These are phyloP conservation scores for Harlomillsia oculata DNA, from an alignment of 1,140 invertebrate genomes.

Conservation along the genomic window DNA sequence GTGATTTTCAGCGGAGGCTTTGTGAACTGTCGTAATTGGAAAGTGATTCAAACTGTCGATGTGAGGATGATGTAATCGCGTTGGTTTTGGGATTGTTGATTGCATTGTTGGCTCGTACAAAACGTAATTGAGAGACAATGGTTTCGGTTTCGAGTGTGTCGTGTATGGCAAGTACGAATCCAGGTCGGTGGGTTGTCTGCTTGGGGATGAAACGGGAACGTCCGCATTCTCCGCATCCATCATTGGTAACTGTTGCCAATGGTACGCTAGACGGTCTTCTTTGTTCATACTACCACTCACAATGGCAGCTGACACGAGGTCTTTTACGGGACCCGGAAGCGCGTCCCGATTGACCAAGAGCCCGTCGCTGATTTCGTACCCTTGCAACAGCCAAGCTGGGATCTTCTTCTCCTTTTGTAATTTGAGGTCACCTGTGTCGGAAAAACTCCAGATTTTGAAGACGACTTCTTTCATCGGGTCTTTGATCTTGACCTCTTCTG, in stretches of 20 bases:
- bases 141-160: too few species aligned
- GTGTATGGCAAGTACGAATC: too few species aligned
- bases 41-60: too few species aligned
- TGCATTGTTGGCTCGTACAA: too few species aligned
- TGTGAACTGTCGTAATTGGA: too few species aligned
- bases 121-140: background rate
- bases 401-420: conserved; percentile 16
- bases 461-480: conserved; percentile 2
- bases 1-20: too few species aligned
- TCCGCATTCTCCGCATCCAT: too few species aligned
- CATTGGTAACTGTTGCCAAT: conserved; percentile 11
- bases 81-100: too few species aligned
- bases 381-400: conserved; percentile 6
- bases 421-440: conserved; percentile 12
- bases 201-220: too few species aligned
- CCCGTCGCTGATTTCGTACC: conserved; percentile 14
- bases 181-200: too few species aligned
- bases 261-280: background rate
- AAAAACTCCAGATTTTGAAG: conserved; percentile 26
- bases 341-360: conserved; percentile 17
- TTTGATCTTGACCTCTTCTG: too few species aligned
- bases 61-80: too few species aligned
- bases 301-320: background rate
- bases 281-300: background rate
- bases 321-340: conserved; percentile 12